Conservation (phyloP, 2,888 invertebrate species). For the Gymnosoma rotundatum region DNA sequence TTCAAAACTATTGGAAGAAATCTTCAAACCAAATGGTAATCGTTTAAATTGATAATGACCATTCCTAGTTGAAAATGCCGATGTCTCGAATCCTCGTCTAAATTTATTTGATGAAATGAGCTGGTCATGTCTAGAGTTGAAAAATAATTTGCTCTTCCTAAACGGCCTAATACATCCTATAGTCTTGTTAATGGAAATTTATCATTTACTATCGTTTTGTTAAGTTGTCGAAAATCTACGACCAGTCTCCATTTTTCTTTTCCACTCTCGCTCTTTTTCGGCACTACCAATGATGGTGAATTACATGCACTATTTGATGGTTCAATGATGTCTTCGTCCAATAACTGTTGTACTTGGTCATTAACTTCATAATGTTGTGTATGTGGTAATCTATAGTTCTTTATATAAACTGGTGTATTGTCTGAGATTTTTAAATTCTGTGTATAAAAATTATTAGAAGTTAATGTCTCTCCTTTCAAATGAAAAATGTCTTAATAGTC, state of each 20-base stretch:
- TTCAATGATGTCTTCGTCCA: background rate
- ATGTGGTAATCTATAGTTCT: background rate
- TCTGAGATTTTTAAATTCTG: background rate
- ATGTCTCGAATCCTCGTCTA: constrained; percentile 7
- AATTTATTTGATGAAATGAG: background rate
- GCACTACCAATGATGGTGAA: constrained; percentile 11
- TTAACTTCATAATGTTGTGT: background rate
- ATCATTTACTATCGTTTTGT: constrained; percentile 4
- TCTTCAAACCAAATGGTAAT: constrained; percentile 18
- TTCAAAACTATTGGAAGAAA: constrained; percentile 15
- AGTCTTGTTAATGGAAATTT: constrained; percentile 4
- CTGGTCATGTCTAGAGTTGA: constrained; percentile 15
- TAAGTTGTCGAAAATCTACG: constrained; percentile 7
- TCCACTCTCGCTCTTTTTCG: constrained; percentile 11
- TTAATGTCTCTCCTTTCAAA: constrained; percentile 24
- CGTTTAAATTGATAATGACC: constrained; percentile 30
- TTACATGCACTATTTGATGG: background rate
- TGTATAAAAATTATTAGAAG: constrained; percentile 31
- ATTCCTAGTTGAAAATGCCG: constrained; percentile 14
- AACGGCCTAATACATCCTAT: constrained; percentile 13
- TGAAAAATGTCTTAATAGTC: constrained; percentile 30
- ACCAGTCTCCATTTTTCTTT: constrained; percentile 23
- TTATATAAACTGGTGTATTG: background rate
- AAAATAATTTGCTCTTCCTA: constrained; percentile 17
- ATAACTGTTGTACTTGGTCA: constrained; percentile 1